Base-by-base conservation (phyloP, 92 coral and sea anemone genomes). In the Epizoanthus ramosus region DNA sequence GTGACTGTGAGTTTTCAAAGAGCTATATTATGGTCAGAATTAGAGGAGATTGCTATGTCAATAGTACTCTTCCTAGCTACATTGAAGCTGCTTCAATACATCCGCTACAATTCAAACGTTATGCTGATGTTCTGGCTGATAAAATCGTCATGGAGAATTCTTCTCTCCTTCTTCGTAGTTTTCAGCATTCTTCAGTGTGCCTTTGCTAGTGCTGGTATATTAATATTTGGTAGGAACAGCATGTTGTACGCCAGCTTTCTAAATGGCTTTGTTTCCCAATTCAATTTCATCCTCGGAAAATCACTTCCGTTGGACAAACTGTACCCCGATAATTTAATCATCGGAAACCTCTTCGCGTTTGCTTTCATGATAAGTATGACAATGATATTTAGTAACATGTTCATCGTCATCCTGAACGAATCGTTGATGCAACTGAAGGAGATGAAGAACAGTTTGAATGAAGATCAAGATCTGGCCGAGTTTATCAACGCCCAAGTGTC, bases 391-490 rank as follows among this genome's bases (percentile, higher is more conserved):
- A 76, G 76, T 50, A 88, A 88, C 54, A 75, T 88, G 80, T 53
- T 88, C 16, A 67, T 88, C 8, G 86, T 82, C 17, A 81, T 88
- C 17, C 81, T 88, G 0, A 88, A 88, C 76, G 91, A 88, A 39
- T 84, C 91, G 0, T 88, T 70, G 23, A 17, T 71, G 16, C 85
- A 84, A 22, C 85, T 85, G 9, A 71, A 72, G 66, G 71, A 67
- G 15, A 58, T 24, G 18, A 81, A 58, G 15, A 77, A 79, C 37
- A 81, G 72, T 54, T 61, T 86, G 16, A 52, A 79, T 4, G 85
- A 79, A 6, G 88, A 79, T 22, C 80, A 83, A 22, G 91, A 88
- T 39, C 79, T 88, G 91, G 88, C 85, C 39, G 61, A 70, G 15
- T 88, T 84, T 58, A 79, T 88, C 13, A 85, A 71, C 3, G 75